phyloP scores from a whole-genome alignment of 92 coral and sea anemone genomes.

The Blastomussa wellsi region DNA sequence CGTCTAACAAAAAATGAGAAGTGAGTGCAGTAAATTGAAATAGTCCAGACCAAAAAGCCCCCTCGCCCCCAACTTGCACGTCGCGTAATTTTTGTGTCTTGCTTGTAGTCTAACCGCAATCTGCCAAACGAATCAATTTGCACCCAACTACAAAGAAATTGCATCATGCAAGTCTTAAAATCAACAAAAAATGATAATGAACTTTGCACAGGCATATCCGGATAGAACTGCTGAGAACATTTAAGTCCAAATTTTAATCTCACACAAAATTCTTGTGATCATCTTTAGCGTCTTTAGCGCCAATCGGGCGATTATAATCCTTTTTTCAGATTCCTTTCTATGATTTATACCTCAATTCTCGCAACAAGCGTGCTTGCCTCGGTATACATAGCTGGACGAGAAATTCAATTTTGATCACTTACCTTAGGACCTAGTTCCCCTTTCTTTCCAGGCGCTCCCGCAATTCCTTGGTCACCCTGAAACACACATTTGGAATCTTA shows the following conservation, averaged over 20 bases:
- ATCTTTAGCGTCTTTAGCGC: not conserved
- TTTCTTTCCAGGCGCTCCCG: conserved; percentile 77
- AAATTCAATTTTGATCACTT: not conserved
- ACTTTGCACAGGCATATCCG: not conserved
- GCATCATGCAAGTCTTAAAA: not conserved
- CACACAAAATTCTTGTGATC: not conserved
- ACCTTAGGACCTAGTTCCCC: conserved; percentile 89
- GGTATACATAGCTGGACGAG: not conserved
- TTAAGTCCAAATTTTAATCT: not conserved
- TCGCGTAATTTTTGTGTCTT: not conserved
- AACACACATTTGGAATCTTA: not conserved
- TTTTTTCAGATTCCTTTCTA: not conserved
- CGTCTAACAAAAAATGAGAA: not conserved
- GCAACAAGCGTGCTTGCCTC: not conserved
- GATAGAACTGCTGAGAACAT: not conserved
- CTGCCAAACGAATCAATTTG: not conserved
- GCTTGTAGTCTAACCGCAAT: not conserved
- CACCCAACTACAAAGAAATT: not conserved
- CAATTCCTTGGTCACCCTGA: conserved; percentile 71
- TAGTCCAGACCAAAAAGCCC: not conserved
- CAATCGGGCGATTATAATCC: not conserved
- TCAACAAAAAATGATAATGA: not conserved
- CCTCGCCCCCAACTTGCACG: not conserved
- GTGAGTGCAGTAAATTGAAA: too few relatives aligned
- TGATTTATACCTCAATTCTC: not conserved